phyloP scores from a whole-genome alignment of 2,113 vertebrate species.

The Pseudopodoces humilis region DNA sequence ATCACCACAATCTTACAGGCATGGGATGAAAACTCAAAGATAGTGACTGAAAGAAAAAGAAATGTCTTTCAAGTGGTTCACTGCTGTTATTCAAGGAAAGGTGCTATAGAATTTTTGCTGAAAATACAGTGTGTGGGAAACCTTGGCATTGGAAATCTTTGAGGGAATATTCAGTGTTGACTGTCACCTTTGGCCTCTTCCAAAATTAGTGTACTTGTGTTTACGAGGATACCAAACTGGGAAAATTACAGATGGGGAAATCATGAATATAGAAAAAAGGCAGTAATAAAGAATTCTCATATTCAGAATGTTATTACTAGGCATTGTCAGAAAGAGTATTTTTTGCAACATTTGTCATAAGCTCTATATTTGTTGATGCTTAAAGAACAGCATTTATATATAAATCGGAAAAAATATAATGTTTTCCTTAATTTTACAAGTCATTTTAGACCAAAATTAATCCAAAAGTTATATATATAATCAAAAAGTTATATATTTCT shows the following conservation, averaged over 20 bases:
- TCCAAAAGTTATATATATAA: neutral
- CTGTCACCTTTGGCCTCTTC: neutral
- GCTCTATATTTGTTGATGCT: neutral
- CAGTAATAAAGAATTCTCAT: neutral
- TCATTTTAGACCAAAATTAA: neutral
- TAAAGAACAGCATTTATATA: neutral
- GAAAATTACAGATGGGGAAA: neutral
- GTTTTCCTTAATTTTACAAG: neutral
- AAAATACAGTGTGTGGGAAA: neutral
- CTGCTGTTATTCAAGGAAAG: neutral
- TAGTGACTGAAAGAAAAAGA: neutral
- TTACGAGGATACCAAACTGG: neutral
- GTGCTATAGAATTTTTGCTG: neutral
- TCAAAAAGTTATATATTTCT: neutral
- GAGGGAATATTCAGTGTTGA: neutral
- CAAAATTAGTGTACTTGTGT: neutral
- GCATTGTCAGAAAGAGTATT: neutral
- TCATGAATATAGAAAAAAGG: neutral
- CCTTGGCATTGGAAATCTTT: neutral
- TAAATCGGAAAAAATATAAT: neutral
- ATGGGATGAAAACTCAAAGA: neutral
- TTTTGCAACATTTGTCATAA: neutral
- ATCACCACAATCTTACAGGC: neutral
- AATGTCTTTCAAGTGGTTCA: neutral
- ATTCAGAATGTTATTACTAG: neutral